Percentiles rank a stretch among this genome's conserved stretches.
Evolutionary conservation across 1,140 invertebrate genomes (phyloP).

Genomic region (Halesus radiatus): DNA sequence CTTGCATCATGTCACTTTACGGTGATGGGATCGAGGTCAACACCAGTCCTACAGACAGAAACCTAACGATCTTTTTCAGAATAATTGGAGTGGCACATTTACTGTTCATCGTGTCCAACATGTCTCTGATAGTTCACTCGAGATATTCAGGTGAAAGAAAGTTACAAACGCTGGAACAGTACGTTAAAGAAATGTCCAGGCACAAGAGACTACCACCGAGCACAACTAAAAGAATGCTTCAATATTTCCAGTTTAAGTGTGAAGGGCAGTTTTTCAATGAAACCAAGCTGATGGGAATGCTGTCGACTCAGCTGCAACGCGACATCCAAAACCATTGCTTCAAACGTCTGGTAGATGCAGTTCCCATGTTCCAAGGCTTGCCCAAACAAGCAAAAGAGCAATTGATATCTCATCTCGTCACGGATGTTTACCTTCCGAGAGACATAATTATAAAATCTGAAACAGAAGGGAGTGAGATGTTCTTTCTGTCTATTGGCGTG

Average conservation of each 20-base stretch:
- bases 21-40: not conserved
- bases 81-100: slow-evolving; percentile 2
- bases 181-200: slow-evolving; percentile 1
- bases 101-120: not conserved
- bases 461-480: slow-evolving; percentile 72
- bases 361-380: slow-evolving; percentile 58
- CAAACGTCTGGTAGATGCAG: slow-evolving; percentile 58
- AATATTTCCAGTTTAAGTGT: slow-evolving; percentile 21
- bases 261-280: slow-evolving; percentile 17
- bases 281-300: slow-evolving; percentile 2
- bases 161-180: not conserved
- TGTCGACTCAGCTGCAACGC: slow-evolving; percentile 56
- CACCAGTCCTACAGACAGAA: not conserved
- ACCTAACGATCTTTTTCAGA: not conserved
- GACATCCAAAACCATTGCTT: slow-evolving; percentile 60
- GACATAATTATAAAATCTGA: slow-evolving; percentile 70
- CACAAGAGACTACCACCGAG: slow-evolving; percentile 3
- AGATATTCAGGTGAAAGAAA: not conserved
- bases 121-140: slow-evolving; percentile 9
- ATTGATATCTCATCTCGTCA: slow-evolving; percentile 58
- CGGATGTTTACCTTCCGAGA: slow-evolving; percentile 60
- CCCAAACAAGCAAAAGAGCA: slow-evolving; percentile 57
- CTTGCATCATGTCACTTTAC: not conserved
- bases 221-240: slow-evolving; percentile 1
- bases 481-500: slow-evolving; percentile 71